phyloP scores from a whole-genome alignment of 2,113 vertebrate genomes.

The Gyps fulvus region DNA sequence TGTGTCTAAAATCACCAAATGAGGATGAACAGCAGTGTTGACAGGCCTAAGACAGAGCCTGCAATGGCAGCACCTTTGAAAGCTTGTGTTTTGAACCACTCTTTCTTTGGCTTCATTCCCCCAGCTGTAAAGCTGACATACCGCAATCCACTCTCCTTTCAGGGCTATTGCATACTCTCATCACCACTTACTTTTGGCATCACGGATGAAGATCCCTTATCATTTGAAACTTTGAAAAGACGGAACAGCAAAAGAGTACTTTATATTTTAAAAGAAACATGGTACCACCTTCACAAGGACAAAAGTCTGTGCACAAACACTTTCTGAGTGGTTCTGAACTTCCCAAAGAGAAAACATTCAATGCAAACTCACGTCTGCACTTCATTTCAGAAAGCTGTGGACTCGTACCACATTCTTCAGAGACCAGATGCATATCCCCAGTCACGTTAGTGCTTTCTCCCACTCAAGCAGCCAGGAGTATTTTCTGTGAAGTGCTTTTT shows the following conservation, averaged over 20 bases:
- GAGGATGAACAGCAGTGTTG: not conserved
- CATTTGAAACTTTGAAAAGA: not conserved
- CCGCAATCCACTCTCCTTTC: not conserved
- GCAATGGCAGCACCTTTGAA: not conserved
- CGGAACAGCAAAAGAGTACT: not conserved
- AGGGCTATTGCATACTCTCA: not conserved
- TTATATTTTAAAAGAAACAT: not conserved
- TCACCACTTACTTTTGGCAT: not conserved
- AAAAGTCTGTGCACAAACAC: not conserved
- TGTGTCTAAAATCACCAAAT: not conserved
- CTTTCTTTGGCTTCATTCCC: not conserved
- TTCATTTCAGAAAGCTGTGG: not conserved
- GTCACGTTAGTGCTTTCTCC: not conserved
- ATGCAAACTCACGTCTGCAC: not conserved
- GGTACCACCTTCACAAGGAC: not conserved
- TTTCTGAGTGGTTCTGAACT: not conserved
- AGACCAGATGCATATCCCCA: not conserved
- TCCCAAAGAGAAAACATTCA: not conserved
- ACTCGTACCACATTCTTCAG: not conserved
- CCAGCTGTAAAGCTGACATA: not conserved
- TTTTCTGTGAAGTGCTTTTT: slow-evolving; percentile 29
- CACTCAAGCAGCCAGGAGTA: not conserved
- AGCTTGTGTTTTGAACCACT: not conserved
- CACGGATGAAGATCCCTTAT: not conserved
- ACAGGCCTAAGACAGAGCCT: not conserved